A percentile compares a stretch with the other conserved stretches of the same genome.
Conservation (phyloP, 2,888 invertebrate species). For the Tromatobia lineatoria region DNA sequence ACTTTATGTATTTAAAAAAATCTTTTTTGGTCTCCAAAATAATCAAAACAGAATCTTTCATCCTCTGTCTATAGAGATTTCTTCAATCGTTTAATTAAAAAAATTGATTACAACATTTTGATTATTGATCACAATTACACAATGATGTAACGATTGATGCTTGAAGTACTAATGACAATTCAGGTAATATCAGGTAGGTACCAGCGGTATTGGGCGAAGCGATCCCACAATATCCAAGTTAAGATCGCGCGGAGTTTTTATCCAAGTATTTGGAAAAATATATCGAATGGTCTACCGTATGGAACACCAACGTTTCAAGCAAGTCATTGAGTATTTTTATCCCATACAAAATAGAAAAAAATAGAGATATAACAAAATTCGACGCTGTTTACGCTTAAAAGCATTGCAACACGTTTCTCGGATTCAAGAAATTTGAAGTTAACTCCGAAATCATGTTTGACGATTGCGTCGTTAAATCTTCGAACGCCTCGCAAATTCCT, state of each 20-base stretch:
- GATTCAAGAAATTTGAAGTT: background rate
- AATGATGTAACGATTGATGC: background rate
- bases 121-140: background rate
- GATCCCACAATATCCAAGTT: background rate
- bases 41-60: background rate
- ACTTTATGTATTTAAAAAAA: background rate
- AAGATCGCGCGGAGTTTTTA: background rate
- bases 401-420: background rate
- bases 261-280: slow-evolving; percentile 5
- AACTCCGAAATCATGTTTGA: no score
- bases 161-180: no score
- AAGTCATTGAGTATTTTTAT: no score
- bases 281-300: background rate
- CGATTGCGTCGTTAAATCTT: no score
- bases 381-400: background rate
- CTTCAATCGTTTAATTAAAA: background rate
- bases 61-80: background rate
- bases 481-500: background rate
- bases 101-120: background rate
- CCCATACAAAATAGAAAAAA: background rate
- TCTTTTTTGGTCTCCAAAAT: background rate
- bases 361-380: background rate
- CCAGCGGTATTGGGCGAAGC: background rate
- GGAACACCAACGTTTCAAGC: no score
- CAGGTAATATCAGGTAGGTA: background rate